Base-by-base conservation (phyloP, 1,140 invertebrate species). In the Microvelia longipes region DNA sequence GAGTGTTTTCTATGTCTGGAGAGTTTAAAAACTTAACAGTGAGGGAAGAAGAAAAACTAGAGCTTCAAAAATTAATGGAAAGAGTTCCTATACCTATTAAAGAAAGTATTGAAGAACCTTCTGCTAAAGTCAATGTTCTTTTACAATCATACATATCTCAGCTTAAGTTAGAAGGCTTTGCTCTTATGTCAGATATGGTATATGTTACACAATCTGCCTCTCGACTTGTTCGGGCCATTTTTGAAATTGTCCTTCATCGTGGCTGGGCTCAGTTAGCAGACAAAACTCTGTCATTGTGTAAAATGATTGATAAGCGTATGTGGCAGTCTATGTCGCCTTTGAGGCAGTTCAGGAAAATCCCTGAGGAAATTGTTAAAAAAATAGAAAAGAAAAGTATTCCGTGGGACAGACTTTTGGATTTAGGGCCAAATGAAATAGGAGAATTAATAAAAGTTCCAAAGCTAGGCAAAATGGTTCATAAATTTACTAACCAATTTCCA, bases 301-400 rank as follows among this genome's bases (percentile, higher is more conserved):
- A 99, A 82, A 99, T 99, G 97, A 94, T 99, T 67, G 96, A 99
- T 78, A 86, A 93, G 24, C 84, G 97, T 27, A 98, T 98, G 95
- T 99, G 98, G 98, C 96, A 98, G 79, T 98, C 94, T 0, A 98
- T 99, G 94, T 98, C 94, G 60, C 98, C 98, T 1, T 80, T 99
- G 0, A 82, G 98, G 26, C 98, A 99, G 79, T 99, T 99, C 78
- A 86, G 91, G 60, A 98, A 98, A 78, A 96, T 99, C 84, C 96
- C 96, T 0, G 93, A 97, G 75, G 96, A 99, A 82, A 93, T 98
- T 13, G 88, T 99, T 1, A 94, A 96, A 76, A 98, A 98, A 77
- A 90, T 99, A 67, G 98, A 99, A 78, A 99, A 99, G 83, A 99
- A 99, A 78, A 93, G 92, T 77, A 92, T 96, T 76, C 91, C 93